These are phyloP conservation scores for Microtus montanus DNA, from an alignment of 2,113 vertebrate species.

Conservation along the genomic window DNA sequence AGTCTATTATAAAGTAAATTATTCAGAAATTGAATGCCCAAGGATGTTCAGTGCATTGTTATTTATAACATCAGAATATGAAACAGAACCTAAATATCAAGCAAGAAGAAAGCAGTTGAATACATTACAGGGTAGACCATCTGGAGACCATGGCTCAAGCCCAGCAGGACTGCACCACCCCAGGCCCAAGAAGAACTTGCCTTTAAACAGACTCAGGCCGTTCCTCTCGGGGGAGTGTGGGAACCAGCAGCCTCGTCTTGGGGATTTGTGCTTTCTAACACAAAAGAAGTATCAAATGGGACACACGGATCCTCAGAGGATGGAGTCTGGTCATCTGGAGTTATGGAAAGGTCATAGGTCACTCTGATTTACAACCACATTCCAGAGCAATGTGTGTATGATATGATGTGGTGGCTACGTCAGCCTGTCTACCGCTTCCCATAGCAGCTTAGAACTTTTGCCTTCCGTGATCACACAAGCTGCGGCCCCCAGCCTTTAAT, in stretches of 20 bases:
- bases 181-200: neutral
- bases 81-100: slow-evolving; percentile 27
- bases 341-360: slow-evolving; percentile 8
- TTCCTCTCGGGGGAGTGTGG: neutral
- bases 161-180: neutral
- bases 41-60: slow-evolving; percentile 56
- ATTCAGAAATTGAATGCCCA: slow-evolving; percentile 50
- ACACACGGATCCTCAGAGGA: neutral
- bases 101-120: slow-evolving; percentile 9
- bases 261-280: neutral
- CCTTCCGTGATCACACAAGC: neutral
- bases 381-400: neutral
- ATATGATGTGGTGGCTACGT: neutral
- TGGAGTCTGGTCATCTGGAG: neutral
- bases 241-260: neutral
- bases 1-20: slow-evolving; percentile 54
- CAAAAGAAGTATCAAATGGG: neutral
- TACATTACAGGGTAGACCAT: neutral
- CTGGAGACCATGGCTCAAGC: slow-evolving; percentile 21
- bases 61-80: slow-evolving; percentile 57
- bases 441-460: neutral
- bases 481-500: neutral
- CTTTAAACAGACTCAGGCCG: neutral
- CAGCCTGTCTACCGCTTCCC: neutral
- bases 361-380: slow-evolving; percentile 25